phyloP scores from a whole-genome alignment of 2,113 vertebrate genomes.

The Glareola pratincola region DNA sequence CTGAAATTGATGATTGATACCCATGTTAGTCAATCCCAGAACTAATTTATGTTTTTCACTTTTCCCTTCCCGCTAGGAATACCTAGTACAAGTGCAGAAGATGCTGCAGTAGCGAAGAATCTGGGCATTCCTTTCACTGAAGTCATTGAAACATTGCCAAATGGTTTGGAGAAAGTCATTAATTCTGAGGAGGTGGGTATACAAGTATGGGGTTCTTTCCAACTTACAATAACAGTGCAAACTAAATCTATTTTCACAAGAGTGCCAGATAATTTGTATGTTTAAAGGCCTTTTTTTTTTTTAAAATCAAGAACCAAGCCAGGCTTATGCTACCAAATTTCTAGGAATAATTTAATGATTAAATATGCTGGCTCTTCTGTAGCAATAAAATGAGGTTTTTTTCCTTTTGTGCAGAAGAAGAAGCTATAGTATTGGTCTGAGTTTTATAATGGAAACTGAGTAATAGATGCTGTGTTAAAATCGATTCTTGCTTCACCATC shows the following conservation, averaged over 20 bases:
- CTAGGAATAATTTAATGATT: neutral
- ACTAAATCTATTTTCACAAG: neutral
- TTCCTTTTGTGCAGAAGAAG: neutral
- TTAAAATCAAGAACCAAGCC: neutral
- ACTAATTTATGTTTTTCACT: neutral
- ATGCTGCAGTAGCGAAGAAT: conserved; percentile 75
- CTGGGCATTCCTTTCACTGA: conserved; percentile 79
- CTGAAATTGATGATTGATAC: neutral
- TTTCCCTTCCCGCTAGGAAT: conserved; percentile 72
- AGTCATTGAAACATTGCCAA: conserved; percentile 76
- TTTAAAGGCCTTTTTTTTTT: neutral
- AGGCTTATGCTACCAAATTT: neutral
- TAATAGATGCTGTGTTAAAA: neutral
- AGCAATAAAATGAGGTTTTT: neutral
- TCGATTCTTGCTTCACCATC: neutral
- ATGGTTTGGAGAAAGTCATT: conserved; percentile 81
- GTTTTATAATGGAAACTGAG: neutral
- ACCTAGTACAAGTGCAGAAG: conserved; percentile 82
- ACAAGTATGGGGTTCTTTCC: neutral
- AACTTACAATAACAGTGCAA: neutral
- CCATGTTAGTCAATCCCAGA: neutral
- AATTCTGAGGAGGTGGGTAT: conserved; percentile 86
- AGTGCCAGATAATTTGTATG: neutral
- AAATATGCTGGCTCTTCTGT: neutral
- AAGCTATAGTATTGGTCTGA: neutral